Conservation (phyloP, 2,888 invertebrate genomes). For the Xestoiulus laeticollis region DNA sequence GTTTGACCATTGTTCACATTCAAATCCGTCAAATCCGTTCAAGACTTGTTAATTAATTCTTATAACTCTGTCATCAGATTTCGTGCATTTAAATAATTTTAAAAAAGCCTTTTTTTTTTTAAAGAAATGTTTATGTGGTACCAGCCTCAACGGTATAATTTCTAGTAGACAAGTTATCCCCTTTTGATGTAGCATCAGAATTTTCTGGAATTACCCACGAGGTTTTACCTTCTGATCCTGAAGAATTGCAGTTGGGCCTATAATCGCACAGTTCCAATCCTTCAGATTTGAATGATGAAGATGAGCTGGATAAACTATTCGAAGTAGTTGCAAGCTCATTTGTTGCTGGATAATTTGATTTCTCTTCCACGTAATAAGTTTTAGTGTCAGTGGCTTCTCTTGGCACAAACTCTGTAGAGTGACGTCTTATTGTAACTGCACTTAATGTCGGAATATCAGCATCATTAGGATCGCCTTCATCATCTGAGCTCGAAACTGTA, state of each 20-base stretch:
- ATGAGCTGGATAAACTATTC: background rate
- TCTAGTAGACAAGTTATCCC: background rate
- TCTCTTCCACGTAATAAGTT: constrained; percentile 11
- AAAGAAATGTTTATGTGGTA: background rate
- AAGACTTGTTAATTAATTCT: too few relatives aligned
- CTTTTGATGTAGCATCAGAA: background rate
- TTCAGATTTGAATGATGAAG: background rate
- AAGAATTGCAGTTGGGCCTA: background rate
- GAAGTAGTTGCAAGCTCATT: background rate
- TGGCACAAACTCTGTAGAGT: constrained; percentile 7
- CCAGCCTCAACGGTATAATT: background rate
- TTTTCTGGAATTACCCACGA: background rate
- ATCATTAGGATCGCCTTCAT: background rate
- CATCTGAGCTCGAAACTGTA: background rate
- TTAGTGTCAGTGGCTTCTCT: constrained; percentile 5
- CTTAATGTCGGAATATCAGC: background rate
- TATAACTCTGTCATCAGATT: too few relatives aligned
- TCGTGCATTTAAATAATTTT: too few relatives aligned
- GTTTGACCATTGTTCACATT: too few relatives aligned
- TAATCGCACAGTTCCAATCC: constrained; percentile 5
- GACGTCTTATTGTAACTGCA: background rate
- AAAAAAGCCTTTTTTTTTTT: too few relatives aligned
- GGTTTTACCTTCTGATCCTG: background rate
- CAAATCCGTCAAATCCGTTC: too few relatives aligned
- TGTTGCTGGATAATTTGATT: background rate